Conservation (phyloP, 2,888 invertebrate species). For the Stratiomys singularior region DNA sequence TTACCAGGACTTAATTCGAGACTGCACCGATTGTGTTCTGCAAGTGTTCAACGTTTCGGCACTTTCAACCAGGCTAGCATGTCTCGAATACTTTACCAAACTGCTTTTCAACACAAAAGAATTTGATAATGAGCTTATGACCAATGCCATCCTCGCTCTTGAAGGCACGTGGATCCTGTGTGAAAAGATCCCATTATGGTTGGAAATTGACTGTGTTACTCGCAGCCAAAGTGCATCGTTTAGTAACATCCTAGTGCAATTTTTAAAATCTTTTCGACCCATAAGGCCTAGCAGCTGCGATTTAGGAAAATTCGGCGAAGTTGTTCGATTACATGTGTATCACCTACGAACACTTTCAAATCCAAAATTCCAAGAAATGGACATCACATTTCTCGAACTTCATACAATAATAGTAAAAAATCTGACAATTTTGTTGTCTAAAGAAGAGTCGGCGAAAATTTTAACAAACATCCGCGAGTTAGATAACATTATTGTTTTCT, state of each 20-base stretch:
- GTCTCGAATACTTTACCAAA: slow-evolving; percentile 57
- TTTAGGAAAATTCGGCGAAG: background rate
- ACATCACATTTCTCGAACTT: background rate
- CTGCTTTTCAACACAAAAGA: slow-evolving; percentile 53
- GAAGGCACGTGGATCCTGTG: slow-evolving; percentile 56
- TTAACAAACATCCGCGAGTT: background rate
- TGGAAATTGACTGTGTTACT: slow-evolving; percentile 55
- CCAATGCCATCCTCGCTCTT: slow-evolving; percentile 54
- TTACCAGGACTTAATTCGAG: slow-evolving; percentile 55
- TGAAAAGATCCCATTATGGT: slow-evolving; percentile 56
- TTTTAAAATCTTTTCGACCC: slow-evolving; percentile 36
- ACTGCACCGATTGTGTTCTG: slow-evolving; percentile 55
- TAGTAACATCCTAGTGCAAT: slow-evolving; percentile 1
- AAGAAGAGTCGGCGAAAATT: background rate
- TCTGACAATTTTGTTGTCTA: background rate
- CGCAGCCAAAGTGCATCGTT: slow-evolving; percentile 25
- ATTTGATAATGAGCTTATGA: slow-evolving; percentile 48
- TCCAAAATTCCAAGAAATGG: background rate
- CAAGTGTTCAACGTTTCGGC: slow-evolving; percentile 57
- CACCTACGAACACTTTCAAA: background rate
- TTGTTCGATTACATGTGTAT: background rate
- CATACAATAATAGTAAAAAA: slow-evolving; percentile 19
- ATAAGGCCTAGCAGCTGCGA: background rate
- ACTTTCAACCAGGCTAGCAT: slow-evolving; percentile 57
- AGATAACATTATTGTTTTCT: background rate